Conservation (phyloP, 2,797 vertebrate species). For the Darevskia mixta region DNA sequence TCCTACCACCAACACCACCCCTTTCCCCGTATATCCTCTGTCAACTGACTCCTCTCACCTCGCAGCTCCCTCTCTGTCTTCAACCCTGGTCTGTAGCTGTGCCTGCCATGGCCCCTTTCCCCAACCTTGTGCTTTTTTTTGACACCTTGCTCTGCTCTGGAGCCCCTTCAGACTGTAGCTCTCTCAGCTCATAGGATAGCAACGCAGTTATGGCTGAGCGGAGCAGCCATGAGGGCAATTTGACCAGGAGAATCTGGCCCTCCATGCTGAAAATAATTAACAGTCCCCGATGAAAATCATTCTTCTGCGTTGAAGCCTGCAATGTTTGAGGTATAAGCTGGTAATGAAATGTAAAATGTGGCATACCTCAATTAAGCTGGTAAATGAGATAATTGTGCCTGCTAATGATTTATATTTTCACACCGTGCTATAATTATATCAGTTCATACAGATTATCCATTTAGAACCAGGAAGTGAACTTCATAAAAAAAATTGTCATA, state of each 20-base stretch:
- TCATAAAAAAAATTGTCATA: conserved; percentile 71
- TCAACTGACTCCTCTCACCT: too few species aligned
- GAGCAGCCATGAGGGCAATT: not conserved
- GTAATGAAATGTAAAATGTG: conserved; percentile 61
- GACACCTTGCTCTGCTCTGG: not conserved
- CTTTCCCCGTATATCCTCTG: too few species aligned
- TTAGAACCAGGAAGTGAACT: conserved; percentile 73
- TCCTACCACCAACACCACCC: too few species aligned
- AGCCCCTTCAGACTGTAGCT: not conserved
- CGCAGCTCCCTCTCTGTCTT: too few species aligned
- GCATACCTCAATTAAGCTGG: conserved; percentile 65
- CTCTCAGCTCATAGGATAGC: not conserved
- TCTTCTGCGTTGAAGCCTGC: not conserved
- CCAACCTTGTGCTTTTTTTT: too few species aligned
- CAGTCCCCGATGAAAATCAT: not conserved
- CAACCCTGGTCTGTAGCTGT: too few species aligned
- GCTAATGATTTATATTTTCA: conserved; percentile 76
- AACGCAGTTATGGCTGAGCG: not conserved
- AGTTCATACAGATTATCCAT: conserved; percentile 76
- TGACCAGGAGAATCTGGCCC: not conserved
- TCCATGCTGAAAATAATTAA: not conserved
- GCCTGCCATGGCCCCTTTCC: too few species aligned
- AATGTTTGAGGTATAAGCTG: conserved; percentile 29
- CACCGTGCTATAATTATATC: conserved; percentile 76
- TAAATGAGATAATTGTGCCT: conserved; percentile 74